Conservation (phyloP, 2,888 invertebrate species). For the Pristionchus maxplancki region DNA sequence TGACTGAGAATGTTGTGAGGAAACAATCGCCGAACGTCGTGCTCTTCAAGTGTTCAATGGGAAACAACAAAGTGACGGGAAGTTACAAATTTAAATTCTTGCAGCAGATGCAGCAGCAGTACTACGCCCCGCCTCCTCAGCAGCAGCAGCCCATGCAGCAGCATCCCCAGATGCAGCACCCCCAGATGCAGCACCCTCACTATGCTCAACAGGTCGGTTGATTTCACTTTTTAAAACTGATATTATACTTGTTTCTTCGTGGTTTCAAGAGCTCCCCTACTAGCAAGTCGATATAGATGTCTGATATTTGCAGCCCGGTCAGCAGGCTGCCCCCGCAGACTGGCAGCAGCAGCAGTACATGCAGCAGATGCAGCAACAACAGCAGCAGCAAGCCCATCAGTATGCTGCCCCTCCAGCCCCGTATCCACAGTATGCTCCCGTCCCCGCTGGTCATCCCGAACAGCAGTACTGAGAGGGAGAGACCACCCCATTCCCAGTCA, state of each 20-base stretch:
- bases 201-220: background rate
- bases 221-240: background rate
- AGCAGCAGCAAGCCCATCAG: conserved; percentile 53
- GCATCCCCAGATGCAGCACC: background rate
- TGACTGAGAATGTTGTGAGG: background rate
- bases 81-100: background rate
- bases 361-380: conserved; percentile 53
- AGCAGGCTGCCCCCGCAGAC: background rate
- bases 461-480: conserved; percentile 43
- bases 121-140: conserved; percentile 15
- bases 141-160: conserved; percentile 4
- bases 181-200: conserved; percentile 41
- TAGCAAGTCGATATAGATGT: too few relatives aligned
- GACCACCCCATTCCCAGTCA: background rate
- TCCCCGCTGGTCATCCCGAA: background rate
- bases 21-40: background rate
- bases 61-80: background rate
- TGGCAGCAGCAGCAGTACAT: conserved; percentile 54
- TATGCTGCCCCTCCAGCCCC: background rate
- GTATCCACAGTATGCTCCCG: conserved; percentile 18
- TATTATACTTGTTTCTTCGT: too few relatives aligned
- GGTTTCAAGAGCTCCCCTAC: background rate
- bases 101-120: conserved; percentile 11
- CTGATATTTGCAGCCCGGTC: conserved; percentile 16
- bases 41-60: background rate